Conservation (phyloP, 2,797 vertebrate genomes). For the Epinephelus malabaricus region DNA sequence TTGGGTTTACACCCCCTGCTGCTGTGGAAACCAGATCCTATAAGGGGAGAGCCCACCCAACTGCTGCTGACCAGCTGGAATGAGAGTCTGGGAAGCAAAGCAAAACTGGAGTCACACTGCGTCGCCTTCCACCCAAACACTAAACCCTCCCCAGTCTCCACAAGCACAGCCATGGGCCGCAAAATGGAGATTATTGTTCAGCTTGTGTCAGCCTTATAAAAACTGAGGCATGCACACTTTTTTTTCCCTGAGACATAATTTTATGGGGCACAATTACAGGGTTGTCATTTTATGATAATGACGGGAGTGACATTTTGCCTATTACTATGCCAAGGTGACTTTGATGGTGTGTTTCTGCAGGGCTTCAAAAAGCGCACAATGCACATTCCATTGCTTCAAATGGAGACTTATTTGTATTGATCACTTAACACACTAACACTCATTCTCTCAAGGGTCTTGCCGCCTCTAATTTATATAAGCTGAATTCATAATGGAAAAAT, state of each 20-base stretch:
- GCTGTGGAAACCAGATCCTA: slow-evolving; percentile 81
- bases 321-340: slow-evolving; percentile 71
- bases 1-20: slow-evolving; percentile 68
- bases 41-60: slow-evolving; percentile 82
- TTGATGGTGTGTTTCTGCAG: slow-evolving; percentile 52
- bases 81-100: slow-evolving; percentile 74
- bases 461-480: slow-evolving; percentile 48
- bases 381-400: slow-evolving; percentile 50
- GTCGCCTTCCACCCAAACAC: slow-evolving; percentile 64
- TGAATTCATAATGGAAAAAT: slow-evolving; percentile 47
- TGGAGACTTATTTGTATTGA: slow-evolving; percentile 57
- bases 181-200: slow-evolving; percentile 62
- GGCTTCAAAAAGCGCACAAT: slow-evolving; percentile 23
- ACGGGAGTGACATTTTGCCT: slow-evolving; percentile 66
- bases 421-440: slow-evolving; percentile 52
- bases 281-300: slow-evolving; percentile 72
- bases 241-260: slow-evolving; percentile 60
- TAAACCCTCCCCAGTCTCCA: slow-evolving; percentile 39
- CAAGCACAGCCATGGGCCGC: slow-evolving; percentile 34
- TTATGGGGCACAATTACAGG: slow-evolving; percentile 66
- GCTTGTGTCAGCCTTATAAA: slow-evolving; percentile 61
- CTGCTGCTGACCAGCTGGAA: slow-evolving; percentile 79
- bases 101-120: slow-evolving; percentile 61
- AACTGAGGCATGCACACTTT: slow-evolving; percentile 44
- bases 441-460: slow-evolving; percentile 43